phyloP scores from a whole-genome alignment of 2,888 invertebrate species.

The Periphyllus acericola region DNA sequence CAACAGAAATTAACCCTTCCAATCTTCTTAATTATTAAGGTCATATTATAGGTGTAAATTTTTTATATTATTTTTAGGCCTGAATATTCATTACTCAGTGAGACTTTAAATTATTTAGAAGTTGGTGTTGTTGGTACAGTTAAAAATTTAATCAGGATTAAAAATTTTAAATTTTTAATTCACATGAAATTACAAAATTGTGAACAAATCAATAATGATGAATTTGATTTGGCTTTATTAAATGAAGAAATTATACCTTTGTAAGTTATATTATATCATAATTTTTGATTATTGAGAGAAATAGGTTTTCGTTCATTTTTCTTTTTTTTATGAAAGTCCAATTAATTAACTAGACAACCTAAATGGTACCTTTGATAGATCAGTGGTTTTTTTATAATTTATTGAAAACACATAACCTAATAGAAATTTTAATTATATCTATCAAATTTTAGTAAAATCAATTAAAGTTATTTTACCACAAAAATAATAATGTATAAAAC shows the following conservation, averaged over 20 bases:
- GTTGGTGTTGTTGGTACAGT: conserved; percentile 16
- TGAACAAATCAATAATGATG: neutral
- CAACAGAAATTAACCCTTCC: neutral
- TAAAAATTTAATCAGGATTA: conserved; percentile 31
- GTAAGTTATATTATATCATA: conserved; percentile 32
- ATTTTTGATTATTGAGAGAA: neutral
- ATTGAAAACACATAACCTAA: no score
- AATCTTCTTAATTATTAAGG: neutral
- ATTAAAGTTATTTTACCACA: no score
- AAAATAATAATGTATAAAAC: no score
- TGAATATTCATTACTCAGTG: conserved; percentile 24
- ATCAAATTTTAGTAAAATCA: no score
- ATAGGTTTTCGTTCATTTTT: no score
- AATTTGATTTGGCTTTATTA: conserved; percentile 23
- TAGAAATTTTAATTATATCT: no score
- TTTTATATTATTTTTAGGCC: conserved; percentile 12
- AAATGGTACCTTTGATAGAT: no score
- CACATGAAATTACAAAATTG: conserved; percentile 15
- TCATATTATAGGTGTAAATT: neutral
- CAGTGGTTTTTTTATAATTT: no score
- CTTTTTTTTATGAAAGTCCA: no score
- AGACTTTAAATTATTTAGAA: conserved; percentile 34
- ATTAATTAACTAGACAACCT: no score
- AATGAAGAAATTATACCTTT: conserved; percentile 13
- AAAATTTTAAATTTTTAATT: conserved; percentile 39